These are phyloP conservation scores for Steinernema scapterisci DNA, from an alignment of 2,888 invertebrate species.

Conservation along the genomic window DNA sequence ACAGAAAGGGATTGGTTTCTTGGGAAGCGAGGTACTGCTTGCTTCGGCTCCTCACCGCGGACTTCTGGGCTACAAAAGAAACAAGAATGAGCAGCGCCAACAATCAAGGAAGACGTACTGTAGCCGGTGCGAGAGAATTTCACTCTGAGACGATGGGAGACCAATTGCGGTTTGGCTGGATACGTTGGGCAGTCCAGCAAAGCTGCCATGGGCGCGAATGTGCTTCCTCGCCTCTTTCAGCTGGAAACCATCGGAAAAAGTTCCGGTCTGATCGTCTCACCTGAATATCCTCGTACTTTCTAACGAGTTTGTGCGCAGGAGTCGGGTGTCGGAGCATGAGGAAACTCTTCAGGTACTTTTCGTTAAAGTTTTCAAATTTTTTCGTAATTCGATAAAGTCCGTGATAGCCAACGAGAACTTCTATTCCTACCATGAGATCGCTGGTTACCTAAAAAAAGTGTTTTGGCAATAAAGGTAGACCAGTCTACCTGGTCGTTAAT, in stretches of 20 bases:
- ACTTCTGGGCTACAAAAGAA: neutral
- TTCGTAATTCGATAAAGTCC: slow-evolving; percentile 44
- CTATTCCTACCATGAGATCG: slow-evolving; percentile 54
- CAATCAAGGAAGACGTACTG: neutral
- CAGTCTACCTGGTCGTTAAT: slow-evolving; percentile 49
- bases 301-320: slow-evolving; percentile 38
- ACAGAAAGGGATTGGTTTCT: slow-evolving; percentile 4
- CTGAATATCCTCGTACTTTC: slow-evolving; percentile 34
- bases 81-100: neutral
- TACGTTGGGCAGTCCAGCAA: neutral
- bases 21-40: neutral
- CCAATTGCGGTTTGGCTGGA: neutral
- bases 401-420: slow-evolving; percentile 49
- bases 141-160: slow-evolving; percentile 9
- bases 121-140: neutral
- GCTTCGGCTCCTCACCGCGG: neutral
- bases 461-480: neutral
- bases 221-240: neutral
- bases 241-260: neutral
- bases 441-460: slow-evolving; percentile 43
- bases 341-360: slow-evolving; percentile 38
- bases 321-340: slow-evolving; percentile 38
- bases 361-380: slow-evolving; percentile 37
- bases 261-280: neutral
- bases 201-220: slow-evolving; percentile 5